Percentiles rank a stretch among this genome's conserved stretches.
These are phyloP conservation scores for Drosophila busckii DNA, from an alignment of 1,140 invertebrate genomes.

Conservation along the genomic window DNA sequence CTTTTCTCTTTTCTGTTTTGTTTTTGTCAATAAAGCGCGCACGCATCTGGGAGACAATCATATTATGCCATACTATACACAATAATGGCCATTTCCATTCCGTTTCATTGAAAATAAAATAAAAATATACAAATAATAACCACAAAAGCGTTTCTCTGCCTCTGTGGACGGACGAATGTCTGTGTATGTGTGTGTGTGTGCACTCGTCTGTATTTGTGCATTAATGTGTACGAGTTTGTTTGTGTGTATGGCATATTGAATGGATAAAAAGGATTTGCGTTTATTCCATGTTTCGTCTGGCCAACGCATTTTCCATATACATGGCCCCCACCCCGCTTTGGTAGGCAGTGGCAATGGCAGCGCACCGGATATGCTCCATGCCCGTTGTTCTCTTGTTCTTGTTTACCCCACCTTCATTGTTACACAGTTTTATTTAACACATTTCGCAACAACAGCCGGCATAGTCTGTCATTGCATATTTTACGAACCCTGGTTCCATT, in stretches of 20 bases:
- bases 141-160: constrained; percentile 49
- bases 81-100: constrained; percentile 57
- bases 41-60: constrained; percentile 49
- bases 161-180: not conserved
- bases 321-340: constrained; percentile 11
- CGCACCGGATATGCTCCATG: constrained; percentile 48
- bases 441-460: constrained; percentile 16
- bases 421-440: constrained; percentile 51
- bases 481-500: constrained; percentile 37
- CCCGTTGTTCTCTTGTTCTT: constrained; percentile 40
- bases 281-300: constrained; percentile 51
- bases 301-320: not conserved
- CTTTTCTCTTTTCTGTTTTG: not conserved
- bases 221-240: constrained; percentile 43
- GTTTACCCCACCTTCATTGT: no score
- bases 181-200: constrained; percentile 17
- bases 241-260: constrained; percentile 56
- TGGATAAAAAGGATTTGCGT: constrained; percentile 64
- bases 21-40: constrained; percentile 40
- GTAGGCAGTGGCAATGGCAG: constrained; percentile 30
- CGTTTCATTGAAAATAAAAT: constrained; percentile 65
- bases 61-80: constrained; percentile 57
- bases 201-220: constrained; percentile 51
- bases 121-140: constrained; percentile 67
- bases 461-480: constrained; percentile 42